Evolutionary conservation across 2,797 vertebrate genomes (phyloP).

Genomic region (Siniperca obscura): DNA sequence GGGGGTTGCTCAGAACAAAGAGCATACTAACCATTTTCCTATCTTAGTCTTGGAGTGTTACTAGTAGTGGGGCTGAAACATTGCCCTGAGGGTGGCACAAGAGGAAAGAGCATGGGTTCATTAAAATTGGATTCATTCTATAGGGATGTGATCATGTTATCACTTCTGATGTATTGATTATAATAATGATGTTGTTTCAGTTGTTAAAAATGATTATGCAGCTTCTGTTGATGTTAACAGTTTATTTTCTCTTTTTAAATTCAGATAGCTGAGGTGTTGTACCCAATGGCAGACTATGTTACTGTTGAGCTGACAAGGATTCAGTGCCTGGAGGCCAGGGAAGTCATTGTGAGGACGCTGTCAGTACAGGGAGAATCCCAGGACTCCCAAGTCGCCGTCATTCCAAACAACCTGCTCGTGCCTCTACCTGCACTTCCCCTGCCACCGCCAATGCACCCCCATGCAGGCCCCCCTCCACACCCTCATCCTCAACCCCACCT

Average conservation of each 20-base stretch:
- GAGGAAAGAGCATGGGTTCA: not conserved
- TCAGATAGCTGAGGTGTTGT: constrained; percentile 94
- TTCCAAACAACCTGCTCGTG: constrained; percentile 94
- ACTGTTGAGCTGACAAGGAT: constrained; percentile 89
- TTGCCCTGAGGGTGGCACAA: not conserved
- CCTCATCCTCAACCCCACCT: constrained; percentile 72
- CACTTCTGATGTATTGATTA: not conserved
- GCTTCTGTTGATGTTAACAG: not conserved
- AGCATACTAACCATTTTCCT: not conserved
- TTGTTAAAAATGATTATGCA: constrained; percentile 4
- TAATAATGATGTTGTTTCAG: not conserved
- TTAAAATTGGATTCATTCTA: not conserved
- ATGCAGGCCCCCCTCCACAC: constrained; percentile 68
- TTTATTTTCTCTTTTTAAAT: constrained; percentile 3
- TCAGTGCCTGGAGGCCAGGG: constrained; percentile 90
- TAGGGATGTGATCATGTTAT: not conserved
- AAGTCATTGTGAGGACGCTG: constrained; percentile 93
- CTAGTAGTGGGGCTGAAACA: not conserved
- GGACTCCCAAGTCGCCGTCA: constrained; percentile 88
- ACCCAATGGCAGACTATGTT: constrained; percentile 89
- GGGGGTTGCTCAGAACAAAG: not conserved
- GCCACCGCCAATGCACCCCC: constrained; percentile 75
- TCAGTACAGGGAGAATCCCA: constrained; percentile 95
- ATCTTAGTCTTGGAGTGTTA: not conserved
- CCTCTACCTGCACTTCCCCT: constrained; percentile 86